Evolutionary conservation across 2,797 vertebrate genomes (phyloP), one percentile per base, ranked within the genome.

Genomic region (Alectoris magna): DNA sequence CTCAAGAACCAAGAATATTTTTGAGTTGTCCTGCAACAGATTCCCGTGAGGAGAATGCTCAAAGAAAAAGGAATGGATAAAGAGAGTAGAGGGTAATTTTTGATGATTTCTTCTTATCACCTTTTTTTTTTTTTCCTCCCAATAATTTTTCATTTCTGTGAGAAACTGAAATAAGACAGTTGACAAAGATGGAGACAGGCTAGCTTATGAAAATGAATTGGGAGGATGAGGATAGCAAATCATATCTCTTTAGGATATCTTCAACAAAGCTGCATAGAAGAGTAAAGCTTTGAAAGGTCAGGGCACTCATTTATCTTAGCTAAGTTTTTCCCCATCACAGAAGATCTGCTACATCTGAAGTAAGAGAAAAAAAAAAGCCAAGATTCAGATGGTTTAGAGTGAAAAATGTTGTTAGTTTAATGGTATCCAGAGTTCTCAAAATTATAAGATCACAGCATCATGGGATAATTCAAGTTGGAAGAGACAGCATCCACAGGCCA

Each of bases 301-400:
- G 5, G 10, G 18, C 9, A 64, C 4, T 10, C 13, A 79, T 69
- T 91, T n/a, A 46, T 36, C 48, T 64, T 56, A 68, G 9, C 34
- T 38, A 56, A 2, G 21, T 31, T 18, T 76, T 63, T 36, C 10
- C 11, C 56, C 69, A 23, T 15, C 62, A 55, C 7, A 64, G 17
- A 6, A 75, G 27, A 69, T 79, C 53, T 66, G 18, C 63, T 78
- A 31, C 12, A 58, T 34, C 16, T 72, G 17, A 59, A 21, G 26
- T 21, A 8, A 55, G 29, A 78, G 12, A 69, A 87, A 87, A 27
- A 3, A 26, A 26, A 78, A 66, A 59, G 34, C 14, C 75, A 62
- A 39, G 0, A 0, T 17, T 51, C 44, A 58, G 6, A 3, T n/a
- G 23, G 84, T 11, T 56, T 39, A 4, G 56, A 74, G 4, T 10